Percentiles rank a stretch among this genome's conserved stretches.
Evolutionary conservation across 1,140 invertebrate genomes (phyloP).

Genomic region (Zeugodacus cucurbitae): DNA sequence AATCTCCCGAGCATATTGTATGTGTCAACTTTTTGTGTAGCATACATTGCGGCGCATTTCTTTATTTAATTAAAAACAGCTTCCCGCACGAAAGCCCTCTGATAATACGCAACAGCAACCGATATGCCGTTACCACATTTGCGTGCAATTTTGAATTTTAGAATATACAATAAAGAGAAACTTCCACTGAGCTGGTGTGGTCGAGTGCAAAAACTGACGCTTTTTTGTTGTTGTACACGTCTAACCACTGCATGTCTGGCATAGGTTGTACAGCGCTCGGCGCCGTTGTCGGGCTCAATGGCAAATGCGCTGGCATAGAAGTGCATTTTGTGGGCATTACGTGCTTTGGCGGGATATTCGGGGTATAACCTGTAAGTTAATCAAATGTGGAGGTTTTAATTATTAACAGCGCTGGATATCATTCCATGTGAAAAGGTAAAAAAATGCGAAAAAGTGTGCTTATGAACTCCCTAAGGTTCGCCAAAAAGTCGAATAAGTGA

Average conservation of each 20-base stretch:
- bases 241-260: not conserved
- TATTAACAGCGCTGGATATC: no score
- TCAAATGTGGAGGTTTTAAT: not conserved
- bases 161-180: not conserved
- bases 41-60: not conserved
- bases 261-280: not conserved
- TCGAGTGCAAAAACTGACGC: not conserved
- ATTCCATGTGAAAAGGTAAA: no score
- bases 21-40: not conserved
- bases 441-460: no score
- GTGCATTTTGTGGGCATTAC: not conserved
- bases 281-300: not conserved
- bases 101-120: not conserved
- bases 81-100: not conserved
- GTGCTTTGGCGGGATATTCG: not conserved
- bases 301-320: not conserved
- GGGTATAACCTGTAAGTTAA: not conserved
- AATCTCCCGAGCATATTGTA: not conserved
- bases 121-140: not conserved
- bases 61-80: slow-evolving; percentile 21
- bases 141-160: not conserved
- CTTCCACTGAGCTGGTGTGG: not conserved
- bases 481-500: no score
- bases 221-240: not conserved
- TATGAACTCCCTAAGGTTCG: no score